Percentiles rank a stretch among this genome's conserved stretches.
These are phyloP conservation scores for Coilia nasus DNA, from an alignment of 2,797 vertebrate species.

Conservation along the genomic window DNA sequence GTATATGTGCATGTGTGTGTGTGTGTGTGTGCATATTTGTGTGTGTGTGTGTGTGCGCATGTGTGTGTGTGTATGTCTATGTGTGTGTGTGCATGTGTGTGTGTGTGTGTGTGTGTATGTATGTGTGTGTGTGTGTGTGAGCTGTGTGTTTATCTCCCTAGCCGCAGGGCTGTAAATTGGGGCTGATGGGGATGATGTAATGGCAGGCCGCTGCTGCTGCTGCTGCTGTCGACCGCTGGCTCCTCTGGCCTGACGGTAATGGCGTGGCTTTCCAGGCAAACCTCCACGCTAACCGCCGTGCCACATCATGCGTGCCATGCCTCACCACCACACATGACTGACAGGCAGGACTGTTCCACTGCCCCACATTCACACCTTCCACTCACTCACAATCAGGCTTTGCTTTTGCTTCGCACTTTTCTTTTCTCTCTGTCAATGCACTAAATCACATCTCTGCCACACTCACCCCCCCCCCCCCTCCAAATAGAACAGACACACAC, in stretches of 20 bases:
- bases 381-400: not conserved
- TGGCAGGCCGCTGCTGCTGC: not conserved
- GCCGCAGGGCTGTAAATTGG: not conserved
- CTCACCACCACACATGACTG: not conserved
- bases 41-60: too few species aligned
- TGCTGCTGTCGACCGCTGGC: not conserved
- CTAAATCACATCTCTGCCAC: not conserved
- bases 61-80: not conserved
- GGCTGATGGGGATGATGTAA: slow-evolving; percentile 3
- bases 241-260: not conserved
- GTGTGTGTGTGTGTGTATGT: not conserved
- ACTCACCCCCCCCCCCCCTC: not conserved
- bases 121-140: not conserved
- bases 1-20: too few species aligned
- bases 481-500: too few species aligned
- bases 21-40: too few species aligned
- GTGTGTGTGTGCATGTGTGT: not conserved
- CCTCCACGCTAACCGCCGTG: not conserved
- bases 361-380: not conserved
- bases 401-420: not conserved
- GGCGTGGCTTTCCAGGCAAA: not conserved
- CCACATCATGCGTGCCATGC: too few species aligned
- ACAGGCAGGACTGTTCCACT: not conserved
- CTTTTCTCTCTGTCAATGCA: not conserved
- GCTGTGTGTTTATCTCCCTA: not conserved